These are phyloP conservation scores for Agrotis ipsilon DNA, from an alignment of 2,888 invertebrate species.

Conservation along the genomic window DNA sequence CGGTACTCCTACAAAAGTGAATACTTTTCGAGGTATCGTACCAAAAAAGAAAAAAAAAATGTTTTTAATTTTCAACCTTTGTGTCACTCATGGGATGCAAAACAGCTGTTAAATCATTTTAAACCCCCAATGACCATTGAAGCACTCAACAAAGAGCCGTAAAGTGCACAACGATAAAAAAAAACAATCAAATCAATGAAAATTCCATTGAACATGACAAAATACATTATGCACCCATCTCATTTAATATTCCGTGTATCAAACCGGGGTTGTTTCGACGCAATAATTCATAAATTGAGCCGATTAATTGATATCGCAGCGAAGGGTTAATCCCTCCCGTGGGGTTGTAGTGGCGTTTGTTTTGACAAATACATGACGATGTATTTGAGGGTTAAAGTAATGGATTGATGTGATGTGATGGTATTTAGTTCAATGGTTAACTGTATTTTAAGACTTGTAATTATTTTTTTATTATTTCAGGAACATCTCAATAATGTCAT, in stretches of 20 bases:
- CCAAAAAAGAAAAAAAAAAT: not conserved
- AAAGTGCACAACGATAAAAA: constrained; percentile 45
- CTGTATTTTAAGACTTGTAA: not conserved
- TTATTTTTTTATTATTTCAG: not conserved
- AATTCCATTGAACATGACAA: constrained; percentile 63
- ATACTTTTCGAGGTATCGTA: too few species aligned
- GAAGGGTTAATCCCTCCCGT: constrained; percentile 83
- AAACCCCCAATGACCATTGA: constrained; percentile 13
- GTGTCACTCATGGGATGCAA: not conserved
- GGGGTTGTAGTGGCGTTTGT: constrained; percentile 74
- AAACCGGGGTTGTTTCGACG: constrained; percentile 76
- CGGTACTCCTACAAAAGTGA: too few species aligned
- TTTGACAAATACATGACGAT: constrained; percentile 83
- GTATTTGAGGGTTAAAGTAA: constrained; percentile 68
- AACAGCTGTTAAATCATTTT: constrained; percentile 9
- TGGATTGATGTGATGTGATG: constrained; percentile 65
- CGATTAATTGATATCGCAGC: constrained; percentile 87
- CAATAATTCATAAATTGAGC: constrained; percentile 90
- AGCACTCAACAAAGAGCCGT: constrained; percentile 35
- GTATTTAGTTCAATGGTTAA: constrained; percentile 55
- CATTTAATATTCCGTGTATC: constrained; percentile 84
- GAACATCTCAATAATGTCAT: too few species aligned
- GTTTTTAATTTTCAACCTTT: not conserved
- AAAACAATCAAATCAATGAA: constrained; percentile 51
- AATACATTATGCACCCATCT: constrained; percentile 75